Conservation (phyloP, 2,888 invertebrate species). For the Lapara coniferarum region DNA sequence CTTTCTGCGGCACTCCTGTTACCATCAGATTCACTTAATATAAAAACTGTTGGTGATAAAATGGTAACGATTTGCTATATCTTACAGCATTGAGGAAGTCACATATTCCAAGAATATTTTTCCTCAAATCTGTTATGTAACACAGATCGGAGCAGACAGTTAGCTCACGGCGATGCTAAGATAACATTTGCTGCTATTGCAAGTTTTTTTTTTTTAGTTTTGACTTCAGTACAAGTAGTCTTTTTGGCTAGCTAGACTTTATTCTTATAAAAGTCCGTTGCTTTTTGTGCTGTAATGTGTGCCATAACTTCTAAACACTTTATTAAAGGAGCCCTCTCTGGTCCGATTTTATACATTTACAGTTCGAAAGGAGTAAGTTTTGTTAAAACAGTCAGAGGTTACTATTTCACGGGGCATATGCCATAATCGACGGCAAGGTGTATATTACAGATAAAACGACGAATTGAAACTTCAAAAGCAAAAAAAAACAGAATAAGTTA, state of each 20-base stretch:
- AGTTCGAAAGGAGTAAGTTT: too few species aligned
- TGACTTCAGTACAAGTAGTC: neutral
- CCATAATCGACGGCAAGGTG: conserved; percentile 12
- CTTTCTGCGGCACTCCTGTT: too few species aligned
- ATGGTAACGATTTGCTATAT: conserved; percentile 4
- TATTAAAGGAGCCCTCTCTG: too few species aligned
- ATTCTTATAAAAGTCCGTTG: neutral
- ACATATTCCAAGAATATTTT: conserved; percentile 12
- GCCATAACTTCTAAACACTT: too few species aligned
- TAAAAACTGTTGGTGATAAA: neutral
- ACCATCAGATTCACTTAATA: too few species aligned
- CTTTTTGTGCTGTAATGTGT: neutral
- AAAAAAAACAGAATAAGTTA: conserved; percentile 26
- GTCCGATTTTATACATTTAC: too few species aligned
- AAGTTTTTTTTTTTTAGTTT: neutral
- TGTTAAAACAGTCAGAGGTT: neutral
- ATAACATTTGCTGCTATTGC: conserved; percentile 11
- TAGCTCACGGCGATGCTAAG: conserved; percentile 12
- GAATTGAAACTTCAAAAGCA: conserved; percentile 9
- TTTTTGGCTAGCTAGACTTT: neutral
- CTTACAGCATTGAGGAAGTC: conserved; percentile 13
- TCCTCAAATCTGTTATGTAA: conserved; percentile 22
- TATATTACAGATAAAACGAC: conserved; percentile 11
- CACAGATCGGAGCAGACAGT: conserved; percentile 21
- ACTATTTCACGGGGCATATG: neutral